phyloP scores from a whole-genome alignment of 2,888 invertebrate genomes.

The Ariolimax columbianus region DNA sequence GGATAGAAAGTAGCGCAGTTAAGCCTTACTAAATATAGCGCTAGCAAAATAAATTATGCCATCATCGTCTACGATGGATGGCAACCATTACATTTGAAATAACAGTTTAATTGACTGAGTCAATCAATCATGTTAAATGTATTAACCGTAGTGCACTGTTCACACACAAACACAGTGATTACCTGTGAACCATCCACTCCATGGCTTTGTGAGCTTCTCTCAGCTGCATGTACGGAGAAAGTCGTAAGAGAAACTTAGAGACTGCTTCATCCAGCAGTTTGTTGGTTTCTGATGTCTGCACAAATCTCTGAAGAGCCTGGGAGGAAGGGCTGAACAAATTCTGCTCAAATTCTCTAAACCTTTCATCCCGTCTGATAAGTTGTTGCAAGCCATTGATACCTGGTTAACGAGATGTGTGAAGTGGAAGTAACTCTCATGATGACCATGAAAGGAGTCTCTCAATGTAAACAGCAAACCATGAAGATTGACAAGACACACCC shows the following conservation, averaged over 20 bases:
- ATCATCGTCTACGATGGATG: too few relatives aligned
- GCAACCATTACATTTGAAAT: too few relatives aligned
- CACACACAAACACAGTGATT: conserved; percentile 44
- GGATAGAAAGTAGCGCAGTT: too few relatives aligned
- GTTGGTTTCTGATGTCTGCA: conserved; percentile 88
- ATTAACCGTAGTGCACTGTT: too few relatives aligned
- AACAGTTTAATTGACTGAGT: too few relatives aligned
- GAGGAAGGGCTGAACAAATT: conserved; percentile 88
- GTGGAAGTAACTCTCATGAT: background rate
- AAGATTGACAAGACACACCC: too few relatives aligned
- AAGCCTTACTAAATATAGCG: too few relatives aligned
- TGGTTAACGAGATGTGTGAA: conserved; percentile 65
- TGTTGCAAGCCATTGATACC: conserved; percentile 90
- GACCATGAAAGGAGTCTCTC: too few relatives aligned
- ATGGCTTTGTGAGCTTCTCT: conserved; percentile 92
- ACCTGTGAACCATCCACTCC: conserved; percentile 94
- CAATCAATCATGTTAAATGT: too few relatives aligned
- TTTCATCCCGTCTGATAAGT: conserved; percentile 85
- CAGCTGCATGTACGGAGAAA: conserved; percentile 93
- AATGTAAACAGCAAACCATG: background rate
- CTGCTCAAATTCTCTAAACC: conserved; percentile 86
- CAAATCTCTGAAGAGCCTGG: conserved; percentile 87
- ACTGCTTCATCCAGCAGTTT: conserved; percentile 87
- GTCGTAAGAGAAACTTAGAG: conserved; percentile 85
- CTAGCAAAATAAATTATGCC: too few relatives aligned